A percentile compares a stretch with the other conserved stretches of the same genome.
Evolutionary conservation across 1,140 invertebrate species (phyloP).

Genomic region (Platyura marginata): DNA sequence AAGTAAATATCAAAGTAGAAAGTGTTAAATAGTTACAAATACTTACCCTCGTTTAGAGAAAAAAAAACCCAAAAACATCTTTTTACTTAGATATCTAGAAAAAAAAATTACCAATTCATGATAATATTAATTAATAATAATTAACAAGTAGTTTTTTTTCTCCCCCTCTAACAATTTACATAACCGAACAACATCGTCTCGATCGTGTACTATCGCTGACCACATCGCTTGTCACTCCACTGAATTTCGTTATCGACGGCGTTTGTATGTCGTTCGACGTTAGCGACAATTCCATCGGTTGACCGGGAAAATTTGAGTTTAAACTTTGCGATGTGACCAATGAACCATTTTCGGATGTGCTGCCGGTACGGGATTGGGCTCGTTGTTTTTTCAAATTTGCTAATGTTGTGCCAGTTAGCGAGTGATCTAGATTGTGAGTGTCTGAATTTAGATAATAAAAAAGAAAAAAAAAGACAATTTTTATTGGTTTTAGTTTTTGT

Average conservation of each 20-base stretch:
- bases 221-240: conserved; percentile 44
- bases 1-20: neutral
- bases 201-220: conserved; percentile 39
- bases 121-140: no score
- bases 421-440: conserved; percentile 15
- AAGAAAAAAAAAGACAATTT: conserved; percentile 7
- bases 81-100: no score
- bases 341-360: conserved; percentile 20
- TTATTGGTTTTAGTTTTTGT: no score
- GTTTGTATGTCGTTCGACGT: conserved; percentile 2
- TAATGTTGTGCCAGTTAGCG: conserved; percentile 34
- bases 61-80: no score
- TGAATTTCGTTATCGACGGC: conserved; percentile 35
- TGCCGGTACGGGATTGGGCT: conserved; percentile 53
- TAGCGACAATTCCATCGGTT: neutral
- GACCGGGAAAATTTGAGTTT: neutral
- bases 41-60: no score
- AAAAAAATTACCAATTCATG: no score
- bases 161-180: conserved; percentile 13
- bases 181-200: conserved; percentile 36
- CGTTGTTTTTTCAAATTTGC: conserved; percentile 81
- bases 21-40: neutral
- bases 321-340: conserved; percentile 8
- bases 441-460: conserved; percentile 1
- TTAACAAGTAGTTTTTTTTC: no score